These are phyloP conservation scores for Lutra lutra DNA, from an alignment of 2,797 vertebrate genomes.

Conservation along the genomic window DNA sequence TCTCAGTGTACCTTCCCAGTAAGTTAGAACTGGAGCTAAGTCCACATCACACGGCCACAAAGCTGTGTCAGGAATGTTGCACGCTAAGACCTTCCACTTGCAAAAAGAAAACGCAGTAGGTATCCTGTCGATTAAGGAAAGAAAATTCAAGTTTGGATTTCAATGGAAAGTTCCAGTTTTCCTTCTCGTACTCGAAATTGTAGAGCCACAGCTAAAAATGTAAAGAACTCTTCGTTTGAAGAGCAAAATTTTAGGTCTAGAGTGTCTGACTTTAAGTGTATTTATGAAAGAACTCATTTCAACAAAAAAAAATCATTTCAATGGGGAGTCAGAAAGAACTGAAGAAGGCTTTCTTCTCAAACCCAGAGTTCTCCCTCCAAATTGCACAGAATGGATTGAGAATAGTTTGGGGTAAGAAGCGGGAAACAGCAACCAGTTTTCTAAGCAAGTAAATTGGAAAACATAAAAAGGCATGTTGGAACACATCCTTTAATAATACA, in stretches of 20 bases:
- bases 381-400: background rate
- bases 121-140: background rate
- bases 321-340: background rate
- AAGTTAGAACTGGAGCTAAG: background rate
- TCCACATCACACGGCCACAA: background rate
- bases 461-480: conserved; percentile 73
- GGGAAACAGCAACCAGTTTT: conserved; percentile 39
- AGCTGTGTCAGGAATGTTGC: background rate
- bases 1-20: background rate
- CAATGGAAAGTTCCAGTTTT: background rate
- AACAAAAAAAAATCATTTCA: conserved; percentile 15
- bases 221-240: background rate
- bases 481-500: conserved; percentile 80
- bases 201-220: background rate
- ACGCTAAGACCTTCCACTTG: background rate
- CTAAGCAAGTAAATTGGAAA: conserved; percentile 73
- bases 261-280: background rate
- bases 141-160: background rate
- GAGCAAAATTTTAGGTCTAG: background rate
- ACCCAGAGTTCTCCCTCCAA: background rate
- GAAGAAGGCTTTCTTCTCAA: background rate
- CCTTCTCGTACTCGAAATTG: background rate
- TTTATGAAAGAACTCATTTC: conserved; percentile 30
- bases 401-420: background rate
- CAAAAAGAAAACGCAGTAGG: background rate